phyloP scores from a whole-genome alignment of 2,113 vertebrate species.

The Pseudorhombus dupliciocellatus region DNA sequence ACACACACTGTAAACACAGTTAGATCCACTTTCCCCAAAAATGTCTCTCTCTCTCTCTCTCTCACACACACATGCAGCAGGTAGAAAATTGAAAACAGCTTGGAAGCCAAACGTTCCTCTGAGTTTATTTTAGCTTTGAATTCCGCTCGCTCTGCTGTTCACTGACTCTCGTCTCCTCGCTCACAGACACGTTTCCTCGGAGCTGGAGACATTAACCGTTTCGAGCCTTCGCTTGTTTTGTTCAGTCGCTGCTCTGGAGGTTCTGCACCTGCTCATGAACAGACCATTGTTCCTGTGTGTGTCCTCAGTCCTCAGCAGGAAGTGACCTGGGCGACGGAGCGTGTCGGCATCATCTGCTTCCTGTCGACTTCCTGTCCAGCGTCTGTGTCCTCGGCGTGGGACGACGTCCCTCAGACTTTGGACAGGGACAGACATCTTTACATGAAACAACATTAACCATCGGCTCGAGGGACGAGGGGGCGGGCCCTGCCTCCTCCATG shows the following conservation, averaged over 20 bases:
- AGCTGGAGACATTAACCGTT: too few species aligned
- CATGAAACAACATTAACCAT: too few species aligned
- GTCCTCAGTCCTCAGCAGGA: conserved; percentile 9
- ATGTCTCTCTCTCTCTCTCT: too few species aligned
- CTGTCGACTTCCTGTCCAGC: background rate
- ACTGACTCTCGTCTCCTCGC: too few species aligned
- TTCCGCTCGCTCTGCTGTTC: too few species aligned
- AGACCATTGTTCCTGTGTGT: background rate
- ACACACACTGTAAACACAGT: background rate
- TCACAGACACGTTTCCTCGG: too few species aligned
- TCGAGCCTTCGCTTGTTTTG: too few species aligned
- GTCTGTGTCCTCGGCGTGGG: background rate
- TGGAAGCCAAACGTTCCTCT: conserved; percentile 14
- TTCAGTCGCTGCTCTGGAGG: background rate
- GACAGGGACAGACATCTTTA: too few species aligned
- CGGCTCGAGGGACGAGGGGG: too few species aligned
- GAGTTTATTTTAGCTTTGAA: background rate
- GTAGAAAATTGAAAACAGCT: conserved; percentile 50
- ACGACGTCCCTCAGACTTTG: background rate
- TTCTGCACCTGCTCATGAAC: conserved; percentile 22
- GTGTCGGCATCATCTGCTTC: conserved; percentile 17
- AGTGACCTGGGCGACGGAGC: conserved; percentile 23
- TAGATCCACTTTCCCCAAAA: background rate
- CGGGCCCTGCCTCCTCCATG: too few species aligned
- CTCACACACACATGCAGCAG: conserved; percentile 10